A percentile compares a stretch with the other conserved stretches of the same genome.
phyloP scores from a whole-genome alignment of 2,797 vertebrate species.

The Garrulus glandarius region DNA sequence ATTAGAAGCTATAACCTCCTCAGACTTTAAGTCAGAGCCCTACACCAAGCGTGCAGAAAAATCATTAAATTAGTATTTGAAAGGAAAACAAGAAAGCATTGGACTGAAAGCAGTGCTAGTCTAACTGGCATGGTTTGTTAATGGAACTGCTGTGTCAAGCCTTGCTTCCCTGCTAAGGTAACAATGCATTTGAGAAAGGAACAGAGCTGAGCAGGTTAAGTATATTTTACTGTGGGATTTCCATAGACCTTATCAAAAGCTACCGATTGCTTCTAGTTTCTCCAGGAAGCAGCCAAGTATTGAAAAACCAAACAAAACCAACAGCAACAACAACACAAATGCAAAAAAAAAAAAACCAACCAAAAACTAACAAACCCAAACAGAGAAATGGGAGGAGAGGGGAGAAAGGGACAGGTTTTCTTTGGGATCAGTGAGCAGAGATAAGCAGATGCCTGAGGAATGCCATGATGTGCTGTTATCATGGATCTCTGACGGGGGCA shows the following conservation, averaged over 20 bases:
- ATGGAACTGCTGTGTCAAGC: neutral
- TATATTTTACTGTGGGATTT: neutral
- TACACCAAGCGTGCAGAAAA: neutral
- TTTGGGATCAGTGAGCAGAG: fast-evolving
- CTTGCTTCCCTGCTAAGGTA: neutral
- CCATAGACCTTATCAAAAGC: neutral
- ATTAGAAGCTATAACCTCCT: neutral
- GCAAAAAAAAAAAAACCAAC: neutral
- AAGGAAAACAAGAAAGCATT: neutral
- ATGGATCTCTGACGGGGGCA: fast-evolving
- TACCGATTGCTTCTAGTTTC: neutral
- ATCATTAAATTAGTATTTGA: neutral
- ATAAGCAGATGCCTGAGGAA: neutral
- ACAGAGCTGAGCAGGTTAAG: neutral
- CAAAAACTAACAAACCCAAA: too few relatives aligned
- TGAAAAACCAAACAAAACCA: neutral
- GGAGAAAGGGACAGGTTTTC: neutral
- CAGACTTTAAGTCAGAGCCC: neutral
- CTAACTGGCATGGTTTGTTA: neutral
- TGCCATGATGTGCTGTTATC: neutral
- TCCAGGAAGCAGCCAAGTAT: neutral
- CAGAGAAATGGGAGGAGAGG: neutral
- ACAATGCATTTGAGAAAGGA: neutral
- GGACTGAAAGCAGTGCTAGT: neutral
- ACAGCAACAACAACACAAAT: neutral